Evolutionary conservation across 1,140 invertebrate genomes (phyloP).

Genomic region (Platyscapa corneri): DNA sequence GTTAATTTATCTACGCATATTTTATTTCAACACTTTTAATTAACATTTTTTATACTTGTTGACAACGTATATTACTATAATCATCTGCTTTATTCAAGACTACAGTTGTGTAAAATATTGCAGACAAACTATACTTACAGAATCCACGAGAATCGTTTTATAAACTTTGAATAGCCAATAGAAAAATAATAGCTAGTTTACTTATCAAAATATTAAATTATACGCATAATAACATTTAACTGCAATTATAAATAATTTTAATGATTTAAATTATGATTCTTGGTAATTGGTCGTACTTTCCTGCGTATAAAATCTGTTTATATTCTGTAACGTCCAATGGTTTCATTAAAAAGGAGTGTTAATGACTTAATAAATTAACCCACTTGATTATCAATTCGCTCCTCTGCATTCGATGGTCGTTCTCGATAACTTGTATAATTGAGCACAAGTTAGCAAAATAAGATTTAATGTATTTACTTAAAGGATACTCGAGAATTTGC

Average conservation of each 20-base stretch:
- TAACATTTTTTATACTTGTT: background rate
- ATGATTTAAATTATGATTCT: background rate
- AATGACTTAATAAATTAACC: conserved; percentile 46
- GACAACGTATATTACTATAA: background rate
- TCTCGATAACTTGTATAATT: conserved; percentile 5
- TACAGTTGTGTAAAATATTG: background rate
- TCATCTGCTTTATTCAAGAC: background rate
- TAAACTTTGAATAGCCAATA: background rate
- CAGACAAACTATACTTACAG: background rate
- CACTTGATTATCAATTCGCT: background rate
- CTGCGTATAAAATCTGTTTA: background rate
- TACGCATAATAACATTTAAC: background rate
- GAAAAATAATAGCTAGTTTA: background rate
- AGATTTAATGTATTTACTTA: conserved; percentile 9
- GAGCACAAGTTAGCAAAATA: background rate
- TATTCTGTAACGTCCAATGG: background rate
- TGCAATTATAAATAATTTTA: conserved; percentile 25
- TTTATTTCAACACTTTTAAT: background rate
- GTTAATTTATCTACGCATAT: background rate
- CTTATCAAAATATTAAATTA: background rate
- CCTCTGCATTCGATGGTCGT: background rate
- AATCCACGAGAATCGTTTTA: background rate
- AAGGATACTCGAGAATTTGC: background rate
- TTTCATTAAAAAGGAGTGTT: conserved; percentile 10
- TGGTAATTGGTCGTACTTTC: background rate